These are phyloP conservation scores for Hypomecis atomaria DNA, from an alignment of 2,888 invertebrate genomes.

Conservation along the genomic window DNA sequence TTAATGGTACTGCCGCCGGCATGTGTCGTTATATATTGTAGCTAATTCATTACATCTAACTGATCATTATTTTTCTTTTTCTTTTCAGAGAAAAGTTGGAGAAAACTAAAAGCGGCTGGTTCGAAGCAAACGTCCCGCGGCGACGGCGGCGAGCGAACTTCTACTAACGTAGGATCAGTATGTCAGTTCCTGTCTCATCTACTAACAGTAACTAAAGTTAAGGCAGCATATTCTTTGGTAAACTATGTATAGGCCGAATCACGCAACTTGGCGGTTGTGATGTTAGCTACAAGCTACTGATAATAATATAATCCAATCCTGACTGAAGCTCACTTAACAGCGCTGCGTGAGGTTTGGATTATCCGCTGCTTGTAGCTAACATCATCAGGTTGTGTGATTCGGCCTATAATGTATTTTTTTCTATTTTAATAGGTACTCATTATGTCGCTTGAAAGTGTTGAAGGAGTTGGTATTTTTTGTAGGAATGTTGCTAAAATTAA, in stretches of 20 bases:
- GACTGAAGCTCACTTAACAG: too few relatives aligned
- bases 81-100: neutral
- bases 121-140: constrained; percentile 1
- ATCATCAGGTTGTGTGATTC: too few relatives aligned
- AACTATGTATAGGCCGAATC: neutral
- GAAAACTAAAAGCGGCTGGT: constrained; percentile 1
- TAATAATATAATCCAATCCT: neutral
- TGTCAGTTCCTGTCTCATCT: constrained; percentile 19
- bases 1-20: too few relatives aligned
- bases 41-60: neutral
- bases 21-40: neutral
- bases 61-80: neutral
- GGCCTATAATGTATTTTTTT: too few relatives aligned
- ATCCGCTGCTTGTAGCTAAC: too few relatives aligned
- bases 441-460: too few relatives aligned
- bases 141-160: constrained; percentile 26
- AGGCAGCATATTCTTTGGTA: neutral
- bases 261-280: neutral
- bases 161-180: constrained; percentile 26
- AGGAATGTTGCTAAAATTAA: too few relatives aligned
- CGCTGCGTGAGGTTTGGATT: too few relatives aligned
- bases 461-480: too few relatives aligned
- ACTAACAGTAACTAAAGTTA: neutral
- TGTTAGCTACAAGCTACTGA: neutral
- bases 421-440: too few relatives aligned